Percentiles rank a stretch among this genome's conserved stretches.
Evolutionary conservation across 1,140 invertebrate species (phyloP).

Genomic region (Neuroterus valhalla): DNA sequence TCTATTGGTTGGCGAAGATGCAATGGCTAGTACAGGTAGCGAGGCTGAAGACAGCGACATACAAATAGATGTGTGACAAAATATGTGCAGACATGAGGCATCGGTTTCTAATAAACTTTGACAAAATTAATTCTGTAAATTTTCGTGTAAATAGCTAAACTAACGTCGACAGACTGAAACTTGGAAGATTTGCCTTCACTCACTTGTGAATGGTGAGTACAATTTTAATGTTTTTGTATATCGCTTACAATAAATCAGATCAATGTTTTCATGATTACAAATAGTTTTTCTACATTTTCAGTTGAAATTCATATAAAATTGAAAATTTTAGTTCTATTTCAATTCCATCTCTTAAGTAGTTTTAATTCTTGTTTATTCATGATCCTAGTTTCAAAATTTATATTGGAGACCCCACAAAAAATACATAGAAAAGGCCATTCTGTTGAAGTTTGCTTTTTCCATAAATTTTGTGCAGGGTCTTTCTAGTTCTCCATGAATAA

Average conservation of each 20-base stretch:
- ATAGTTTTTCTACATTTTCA: too few species aligned
- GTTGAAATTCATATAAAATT: too few species aligned
- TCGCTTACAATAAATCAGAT: background rate
- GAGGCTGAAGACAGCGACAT: slow-evolving; percentile 74
- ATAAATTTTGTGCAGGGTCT: too few species aligned
- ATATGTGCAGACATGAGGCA: slow-evolving; percentile 48
- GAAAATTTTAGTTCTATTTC: too few species aligned
- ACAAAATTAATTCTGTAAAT: slow-evolving; percentile 10
- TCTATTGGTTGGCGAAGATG: slow-evolving; percentile 73
- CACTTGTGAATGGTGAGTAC: background rate
- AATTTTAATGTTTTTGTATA: slow-evolving; percentile 7
- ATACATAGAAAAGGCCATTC: too few species aligned
- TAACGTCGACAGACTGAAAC: slow-evolving; percentile 1
- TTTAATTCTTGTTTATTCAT: too few species aligned
- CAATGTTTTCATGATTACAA: background rate
- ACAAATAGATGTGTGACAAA: slow-evolving; percentile 74
- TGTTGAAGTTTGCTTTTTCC: too few species aligned
- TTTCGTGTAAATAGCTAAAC: slow-evolving; percentile 11
- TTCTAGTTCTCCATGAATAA: too few species aligned
- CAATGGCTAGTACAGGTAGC: slow-evolving; percentile 72
- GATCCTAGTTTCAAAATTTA: too few species aligned
- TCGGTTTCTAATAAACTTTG: slow-evolving; percentile 9
- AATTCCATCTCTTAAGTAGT: too few species aligned
- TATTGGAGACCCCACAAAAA: too few species aligned
- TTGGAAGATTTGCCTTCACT: background rate